phyloP scores from a whole-genome alignment of 2,113 vertebrate species.

The Gnathonemus echidnorhynchus region DNA sequence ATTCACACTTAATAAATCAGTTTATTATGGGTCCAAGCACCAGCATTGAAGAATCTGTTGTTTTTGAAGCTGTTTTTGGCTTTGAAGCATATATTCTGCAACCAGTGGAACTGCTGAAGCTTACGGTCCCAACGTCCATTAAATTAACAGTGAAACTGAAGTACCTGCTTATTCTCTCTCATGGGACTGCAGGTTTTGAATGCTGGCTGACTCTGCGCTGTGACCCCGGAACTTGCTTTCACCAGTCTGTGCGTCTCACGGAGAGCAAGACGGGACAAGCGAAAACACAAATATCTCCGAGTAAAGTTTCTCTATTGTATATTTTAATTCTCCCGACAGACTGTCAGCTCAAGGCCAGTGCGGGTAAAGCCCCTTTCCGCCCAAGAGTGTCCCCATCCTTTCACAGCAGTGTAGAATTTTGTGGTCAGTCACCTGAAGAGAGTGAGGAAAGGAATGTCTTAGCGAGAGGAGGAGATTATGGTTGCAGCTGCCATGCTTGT shows the following conservation, averaged over 20 bases:
- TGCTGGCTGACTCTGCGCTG: background rate
- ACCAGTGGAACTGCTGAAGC: background rate
- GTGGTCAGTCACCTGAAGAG: conserved; percentile 5
- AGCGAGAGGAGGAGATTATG: background rate
- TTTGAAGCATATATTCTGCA: background rate
- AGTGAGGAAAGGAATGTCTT: background rate
- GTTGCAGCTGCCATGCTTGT: background rate
- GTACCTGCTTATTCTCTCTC: background rate
- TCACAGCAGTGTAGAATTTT: background rate
- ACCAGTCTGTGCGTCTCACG: background rate
- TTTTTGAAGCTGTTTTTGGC: background rate
- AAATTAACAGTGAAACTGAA: background rate
- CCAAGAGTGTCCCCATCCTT: background rate
- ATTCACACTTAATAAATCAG: background rate
- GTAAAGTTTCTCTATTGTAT: background rate
- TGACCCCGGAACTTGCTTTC: background rate
- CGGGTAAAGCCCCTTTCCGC: background rate
- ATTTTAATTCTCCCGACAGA: background rate
- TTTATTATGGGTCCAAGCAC: background rate
- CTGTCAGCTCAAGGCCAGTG: background rate
- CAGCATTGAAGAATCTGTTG: background rate
- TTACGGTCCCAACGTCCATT: background rate
- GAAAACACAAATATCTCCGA: background rate
- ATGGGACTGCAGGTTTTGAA: background rate
- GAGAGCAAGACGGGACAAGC: background rate